Evolutionary conservation across 2,888 invertebrate species (phyloP).

Genomic region (Pocota personata): DNA sequence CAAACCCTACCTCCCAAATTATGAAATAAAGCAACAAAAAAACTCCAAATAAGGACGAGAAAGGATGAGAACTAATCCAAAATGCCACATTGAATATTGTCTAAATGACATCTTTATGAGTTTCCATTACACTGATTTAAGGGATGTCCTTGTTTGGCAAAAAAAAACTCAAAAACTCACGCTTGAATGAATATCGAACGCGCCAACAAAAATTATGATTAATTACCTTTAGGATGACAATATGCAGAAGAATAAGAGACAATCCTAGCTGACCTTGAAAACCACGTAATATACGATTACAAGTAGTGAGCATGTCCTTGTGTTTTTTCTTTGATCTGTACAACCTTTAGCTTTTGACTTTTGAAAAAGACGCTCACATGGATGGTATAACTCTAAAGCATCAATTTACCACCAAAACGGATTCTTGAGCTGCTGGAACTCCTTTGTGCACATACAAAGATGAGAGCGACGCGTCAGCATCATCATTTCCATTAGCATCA

Average conservation of each 20-base stretch:
- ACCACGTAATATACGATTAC: neutral
- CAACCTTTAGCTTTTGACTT: neutral
- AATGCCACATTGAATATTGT: constrained; percentile 71
- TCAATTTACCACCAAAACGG: constrained; percentile 54
- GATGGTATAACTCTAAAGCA: constrained; percentile 21
- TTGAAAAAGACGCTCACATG: neutral
- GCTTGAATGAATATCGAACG: constrained; percentile 57
- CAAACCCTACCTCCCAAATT: constrained; percentile 57
- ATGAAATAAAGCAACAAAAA: constrained; percentile 68
- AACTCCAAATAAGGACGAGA: constrained; percentile 41
- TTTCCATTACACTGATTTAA: constrained; percentile 72
- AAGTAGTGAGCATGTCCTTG: constrained; percentile 45
- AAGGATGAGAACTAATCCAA: constrained; percentile 65
- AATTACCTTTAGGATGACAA: constrained; percentile 42
- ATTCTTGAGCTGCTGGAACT: constrained; percentile 58
- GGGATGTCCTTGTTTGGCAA: constrained; percentile 50
- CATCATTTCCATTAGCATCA: constrained; percentile 35
- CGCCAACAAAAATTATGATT: constrained; percentile 58
- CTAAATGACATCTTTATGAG: constrained; percentile 73
- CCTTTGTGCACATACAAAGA: constrained; percentile 57
- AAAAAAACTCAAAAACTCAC: constrained; percentile 56
- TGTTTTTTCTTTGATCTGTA: constrained; percentile 21
- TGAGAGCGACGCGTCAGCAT: constrained; percentile 41
- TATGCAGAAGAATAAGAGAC: constrained; percentile 2
- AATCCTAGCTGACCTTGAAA: constrained; percentile 59